Percentiles rank a stretch among this genome's conserved stretches.
Conservation (phyloP, 2,113 vertebrate species). For the Melanostigma gelatinosum region DNA sequence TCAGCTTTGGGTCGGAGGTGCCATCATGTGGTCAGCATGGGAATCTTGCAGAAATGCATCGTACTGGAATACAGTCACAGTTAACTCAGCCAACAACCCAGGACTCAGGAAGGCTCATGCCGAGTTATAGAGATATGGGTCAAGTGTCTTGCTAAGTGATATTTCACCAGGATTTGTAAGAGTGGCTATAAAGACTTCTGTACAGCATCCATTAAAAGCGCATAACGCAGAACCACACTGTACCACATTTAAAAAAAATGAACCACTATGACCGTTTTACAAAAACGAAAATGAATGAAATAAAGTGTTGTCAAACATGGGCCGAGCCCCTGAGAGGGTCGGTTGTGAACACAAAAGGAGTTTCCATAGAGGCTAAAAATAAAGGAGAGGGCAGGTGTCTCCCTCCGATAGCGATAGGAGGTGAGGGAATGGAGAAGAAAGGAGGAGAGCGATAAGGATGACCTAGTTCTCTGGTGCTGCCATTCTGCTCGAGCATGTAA, state of each 20-base stretch:
- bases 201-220: not conserved
- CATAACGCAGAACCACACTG: not conserved
- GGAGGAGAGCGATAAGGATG: conserved; percentile 28
- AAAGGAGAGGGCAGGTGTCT: conserved; percentile 39
- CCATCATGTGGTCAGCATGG: conserved; percentile 40
- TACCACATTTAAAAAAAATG: not conserved
- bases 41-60: conserved; percentile 15
- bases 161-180: not conserved
- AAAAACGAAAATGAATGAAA: not conserved
- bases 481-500: conserved; percentile 12
- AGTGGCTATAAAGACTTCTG: not conserved
- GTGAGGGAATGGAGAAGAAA: conserved; percentile 34
- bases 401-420: conserved; percentile 30
- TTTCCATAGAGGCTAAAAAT: conserved; percentile 36
- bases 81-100: not conserved
- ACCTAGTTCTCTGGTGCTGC: conserved; percentile 57
- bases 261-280: not conserved
- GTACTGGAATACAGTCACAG: conserved; percentile 9
- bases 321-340: not conserved
- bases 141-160: not conserved
- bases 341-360: conserved; percentile 10
- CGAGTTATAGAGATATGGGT: not conserved
- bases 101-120: not conserved
- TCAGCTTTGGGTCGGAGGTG: conserved; percentile 12
- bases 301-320: not conserved